These are phyloP conservation scores for Pocillopora verrucosa DNA, from an alignment of 64 coral and sea anemone species.

Conservation along the genomic window DNA sequence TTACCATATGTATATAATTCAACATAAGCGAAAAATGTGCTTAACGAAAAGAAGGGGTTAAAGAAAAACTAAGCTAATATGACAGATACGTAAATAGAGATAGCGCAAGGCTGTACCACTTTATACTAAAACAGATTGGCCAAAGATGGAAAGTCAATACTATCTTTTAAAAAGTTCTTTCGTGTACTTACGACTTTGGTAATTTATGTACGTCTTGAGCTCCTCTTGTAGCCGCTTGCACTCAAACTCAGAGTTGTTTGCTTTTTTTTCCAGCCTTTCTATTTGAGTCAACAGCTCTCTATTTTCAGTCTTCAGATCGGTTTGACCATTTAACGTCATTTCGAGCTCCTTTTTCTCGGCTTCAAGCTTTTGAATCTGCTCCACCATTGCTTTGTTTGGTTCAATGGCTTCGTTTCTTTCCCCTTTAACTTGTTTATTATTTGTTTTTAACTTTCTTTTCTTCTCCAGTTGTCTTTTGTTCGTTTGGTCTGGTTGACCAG, in stretches of 20 bases:
- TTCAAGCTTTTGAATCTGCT: not conserved
- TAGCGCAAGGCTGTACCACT: too few species aligned
- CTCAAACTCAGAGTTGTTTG: not conserved
- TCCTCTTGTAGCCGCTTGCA: not conserved
- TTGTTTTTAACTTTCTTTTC: too few species aligned
- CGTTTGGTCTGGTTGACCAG: not conserved
- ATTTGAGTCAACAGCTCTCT: not conserved
- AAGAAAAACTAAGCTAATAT: too few species aligned
- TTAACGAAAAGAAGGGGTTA: too few species aligned
- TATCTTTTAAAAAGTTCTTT: not conserved
- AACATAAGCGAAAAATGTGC: too few species aligned
- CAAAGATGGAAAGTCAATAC: too few species aligned
- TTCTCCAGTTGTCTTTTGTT: too few species aligned
- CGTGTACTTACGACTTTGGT: not conserved
- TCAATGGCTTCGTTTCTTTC: too few species aligned
- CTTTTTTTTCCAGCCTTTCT: not conserved
- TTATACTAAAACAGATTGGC: too few species aligned
- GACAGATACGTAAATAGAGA: too few species aligned
- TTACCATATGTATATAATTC: too few species aligned
- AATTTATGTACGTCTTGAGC: not conserved
- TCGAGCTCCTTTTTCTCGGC: not conserved
- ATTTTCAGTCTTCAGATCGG: not conserved
- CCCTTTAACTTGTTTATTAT: too few species aligned
- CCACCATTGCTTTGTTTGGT: not conserved
- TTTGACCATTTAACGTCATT: not conserved